Conservation (phyloP, 2,113 vertebrate species). For the Gymnobelideus leadbeateri region DNA sequence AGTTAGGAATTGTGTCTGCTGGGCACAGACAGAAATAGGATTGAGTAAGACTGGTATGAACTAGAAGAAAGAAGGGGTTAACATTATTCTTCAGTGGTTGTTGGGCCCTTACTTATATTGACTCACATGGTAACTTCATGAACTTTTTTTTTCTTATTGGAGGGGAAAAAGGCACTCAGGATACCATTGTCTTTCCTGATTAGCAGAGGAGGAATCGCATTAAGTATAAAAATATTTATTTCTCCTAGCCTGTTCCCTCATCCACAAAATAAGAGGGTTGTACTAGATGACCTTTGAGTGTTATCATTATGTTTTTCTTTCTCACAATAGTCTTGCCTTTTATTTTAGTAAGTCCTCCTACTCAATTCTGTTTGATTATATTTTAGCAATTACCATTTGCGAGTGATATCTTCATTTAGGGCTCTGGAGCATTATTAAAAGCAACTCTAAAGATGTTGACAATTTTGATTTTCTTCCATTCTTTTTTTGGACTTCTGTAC, state of each 20-base stretch:
- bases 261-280: background rate
- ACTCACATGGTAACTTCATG: background rate
- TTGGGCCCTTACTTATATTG: background rate
- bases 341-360: constrained; percentile 33
- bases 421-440: background rate
- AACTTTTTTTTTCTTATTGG: background rate
- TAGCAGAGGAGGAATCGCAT: constrained; percentile 20
- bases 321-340: constrained; percentile 3
- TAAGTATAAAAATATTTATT: background rate
- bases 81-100: background rate
- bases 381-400: background rate
- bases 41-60: background rate
- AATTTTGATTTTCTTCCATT: accelerated
- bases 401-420: background rate
- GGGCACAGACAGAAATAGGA: background rate
- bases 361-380: background rate
- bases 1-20: background rate
- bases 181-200: constrained; percentile 34
- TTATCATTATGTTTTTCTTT: background rate
- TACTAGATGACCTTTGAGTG: background rate
- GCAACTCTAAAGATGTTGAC: no score
- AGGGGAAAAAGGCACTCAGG: background rate
- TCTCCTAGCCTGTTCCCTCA: background rate
- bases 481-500: background rate
- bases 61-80: background rate